Percentiles rank a stretch among this genome's conserved stretches.
Conservation (phyloP, 2,113 vertebrate genomes). For the Bos javanicus region DNA sequence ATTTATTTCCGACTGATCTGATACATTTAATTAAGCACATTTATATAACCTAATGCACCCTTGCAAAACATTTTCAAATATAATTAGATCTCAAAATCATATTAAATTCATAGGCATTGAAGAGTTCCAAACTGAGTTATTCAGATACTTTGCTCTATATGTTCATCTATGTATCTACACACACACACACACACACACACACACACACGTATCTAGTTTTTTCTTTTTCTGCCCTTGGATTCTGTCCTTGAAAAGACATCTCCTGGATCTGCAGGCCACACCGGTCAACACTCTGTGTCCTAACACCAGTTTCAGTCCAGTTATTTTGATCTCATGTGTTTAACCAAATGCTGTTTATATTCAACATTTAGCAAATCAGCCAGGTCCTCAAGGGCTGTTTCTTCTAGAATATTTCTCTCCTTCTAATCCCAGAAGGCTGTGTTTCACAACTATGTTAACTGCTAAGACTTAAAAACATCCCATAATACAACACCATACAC, state of each 20-base stretch:
- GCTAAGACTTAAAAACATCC: background rate
- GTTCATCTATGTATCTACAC: background rate
- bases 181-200: background rate
- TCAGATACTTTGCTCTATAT: background rate
- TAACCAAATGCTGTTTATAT: background rate
- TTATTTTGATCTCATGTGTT: background rate
- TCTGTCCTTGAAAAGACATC: background rate
- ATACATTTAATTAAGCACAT: background rate
- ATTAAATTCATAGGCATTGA: background rate
- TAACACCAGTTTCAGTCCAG: background rate
- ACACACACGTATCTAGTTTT: background rate
- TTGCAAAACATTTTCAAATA: slow-evolving; percentile 22
- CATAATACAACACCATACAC: background rate
- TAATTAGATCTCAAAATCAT: background rate
- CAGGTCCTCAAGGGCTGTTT: background rate
- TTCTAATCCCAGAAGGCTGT: background rate
- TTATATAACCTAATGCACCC: background rate
- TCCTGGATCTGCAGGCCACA: background rate
- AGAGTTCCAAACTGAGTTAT: background rate
- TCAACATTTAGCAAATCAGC: background rate
- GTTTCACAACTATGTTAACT: background rate
- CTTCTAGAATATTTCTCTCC: background rate
- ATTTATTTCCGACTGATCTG: background rate
- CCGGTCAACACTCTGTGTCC: background rate
- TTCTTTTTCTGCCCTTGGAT: background rate